Evolutionary conservation across 2,797 vertebrate species (phyloP).

Genomic region (Lacerta bilineata): DNA sequence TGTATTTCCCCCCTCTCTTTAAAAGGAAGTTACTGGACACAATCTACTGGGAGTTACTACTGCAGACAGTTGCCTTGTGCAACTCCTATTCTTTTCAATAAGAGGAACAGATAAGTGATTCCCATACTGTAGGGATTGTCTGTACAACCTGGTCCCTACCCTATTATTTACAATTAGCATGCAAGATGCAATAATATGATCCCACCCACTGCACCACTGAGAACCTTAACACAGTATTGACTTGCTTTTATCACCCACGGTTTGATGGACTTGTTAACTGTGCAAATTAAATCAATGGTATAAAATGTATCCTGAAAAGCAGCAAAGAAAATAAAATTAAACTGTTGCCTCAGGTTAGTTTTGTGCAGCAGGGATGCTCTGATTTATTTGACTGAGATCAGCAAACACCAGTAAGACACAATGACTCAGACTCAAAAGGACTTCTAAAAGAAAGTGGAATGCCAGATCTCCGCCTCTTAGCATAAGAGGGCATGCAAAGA

Average conservation of each 20-base stretch:
- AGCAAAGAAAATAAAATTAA: constrained; percentile 64
- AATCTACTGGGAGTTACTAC: not conserved
- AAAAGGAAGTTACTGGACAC: not conserved
- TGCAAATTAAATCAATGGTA: constrained; percentile 52
- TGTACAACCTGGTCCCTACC: not conserved
- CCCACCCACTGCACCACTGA: not conserved
- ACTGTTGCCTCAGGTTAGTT: constrained; percentile 47
- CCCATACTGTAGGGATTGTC: not conserved
- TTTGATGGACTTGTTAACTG: constrained; percentile 53
- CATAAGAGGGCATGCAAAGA: constrained; percentile 19
- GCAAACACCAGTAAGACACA: constrained; percentile 43
- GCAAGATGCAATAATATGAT: constrained; percentile 27
- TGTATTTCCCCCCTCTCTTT: too few species aligned
- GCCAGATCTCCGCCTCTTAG: not conserved
- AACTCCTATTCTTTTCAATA: not conserved
- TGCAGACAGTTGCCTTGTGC: not conserved
- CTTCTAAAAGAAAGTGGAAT: not conserved
- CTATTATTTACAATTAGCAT: constrained; percentile 19
- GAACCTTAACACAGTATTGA: constrained; percentile 25
- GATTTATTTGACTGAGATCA: constrained; percentile 58
- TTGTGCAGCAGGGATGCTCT: constrained; percentile 33
- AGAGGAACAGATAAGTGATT: not conserved
- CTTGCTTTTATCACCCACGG: constrained; percentile 51
- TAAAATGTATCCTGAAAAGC: constrained; percentile 58
- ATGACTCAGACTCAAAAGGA: constrained; percentile 10